Percentiles rank a stretch among this genome's conserved stretches.
Evolutionary conservation across 2,797 vertebrate genomes (phyloP).

Genomic region (Ctenopoma multispine): DNA sequence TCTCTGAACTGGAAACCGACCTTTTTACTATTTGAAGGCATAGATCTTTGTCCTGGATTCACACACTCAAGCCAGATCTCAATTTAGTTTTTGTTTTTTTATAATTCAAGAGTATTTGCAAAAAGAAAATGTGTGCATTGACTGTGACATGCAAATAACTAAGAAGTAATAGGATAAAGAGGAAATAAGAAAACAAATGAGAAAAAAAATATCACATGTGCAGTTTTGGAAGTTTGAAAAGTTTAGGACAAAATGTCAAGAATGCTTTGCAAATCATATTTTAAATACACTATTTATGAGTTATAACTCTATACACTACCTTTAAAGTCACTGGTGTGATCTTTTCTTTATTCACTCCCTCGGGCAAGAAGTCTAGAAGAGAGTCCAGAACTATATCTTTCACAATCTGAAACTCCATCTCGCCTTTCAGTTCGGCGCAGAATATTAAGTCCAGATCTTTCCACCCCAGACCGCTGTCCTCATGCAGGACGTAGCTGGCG

Average conservation of each 20-base stretch:
- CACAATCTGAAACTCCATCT: slow-evolving; percentile 95
- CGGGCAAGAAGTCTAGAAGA: slow-evolving; percentile 96
- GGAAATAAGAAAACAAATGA: not conserved
- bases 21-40: slow-evolving; percentile 64
- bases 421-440: slow-evolving; percentile 93
- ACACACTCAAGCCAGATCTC: slow-evolving; percentile 1
- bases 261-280: not conserved
- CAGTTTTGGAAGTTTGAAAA: not conserved
- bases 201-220: not conserved
- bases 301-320: slow-evolving; percentile 77
- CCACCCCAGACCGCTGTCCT: slow-evolving; percentile 97
- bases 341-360: slow-evolving; percentile 98
- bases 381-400: slow-evolving; percentile 97
- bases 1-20: slow-evolving; percentile 77
- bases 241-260: not conserved
- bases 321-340: slow-evolving; percentile 96
- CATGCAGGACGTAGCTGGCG: slow-evolving; percentile 96
- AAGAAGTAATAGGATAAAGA: not conserved
- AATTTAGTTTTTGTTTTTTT: not conserved
- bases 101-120: not conserved
- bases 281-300: not conserved
- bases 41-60: slow-evolving; percentile 34
- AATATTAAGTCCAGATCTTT: slow-evolving; percentile 99
- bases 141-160: not conserved
- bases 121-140: not conserved